These are phyloP conservation scores for Mormyrus iriodes DNA, from an alignment of 2,113 vertebrate genomes.

Conservation along the genomic window DNA sequence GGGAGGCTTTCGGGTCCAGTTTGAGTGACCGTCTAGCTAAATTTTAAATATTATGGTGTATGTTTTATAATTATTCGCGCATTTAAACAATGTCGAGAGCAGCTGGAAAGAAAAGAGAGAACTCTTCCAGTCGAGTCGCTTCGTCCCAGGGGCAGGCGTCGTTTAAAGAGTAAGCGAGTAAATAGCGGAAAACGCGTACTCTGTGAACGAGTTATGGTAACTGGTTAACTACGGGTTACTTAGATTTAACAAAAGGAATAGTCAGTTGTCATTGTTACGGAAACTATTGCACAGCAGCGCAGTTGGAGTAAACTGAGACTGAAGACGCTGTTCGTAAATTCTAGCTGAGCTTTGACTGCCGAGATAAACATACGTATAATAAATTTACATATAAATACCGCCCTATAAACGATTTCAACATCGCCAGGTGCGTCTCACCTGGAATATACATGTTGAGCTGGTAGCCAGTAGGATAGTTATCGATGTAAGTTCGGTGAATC, in stretches of 20 bases:
- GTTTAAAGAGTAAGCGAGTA: constrained; percentile 62
- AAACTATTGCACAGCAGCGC: not conserved
- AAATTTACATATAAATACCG: not conserved
- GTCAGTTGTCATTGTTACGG: not conserved
- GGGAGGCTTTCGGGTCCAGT: not conserved
- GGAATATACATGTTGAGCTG: not conserved
- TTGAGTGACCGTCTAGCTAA: not conserved
- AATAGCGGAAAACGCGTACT: not conserved
- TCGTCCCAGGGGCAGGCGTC: constrained; percentile 55
- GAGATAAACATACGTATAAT: not conserved
- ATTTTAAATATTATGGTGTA: not conserved
- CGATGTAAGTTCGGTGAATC: not conserved
- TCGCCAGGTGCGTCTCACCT: not conserved
- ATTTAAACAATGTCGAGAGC: constrained; percentile 54
- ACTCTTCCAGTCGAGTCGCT: constrained; percentile 48
- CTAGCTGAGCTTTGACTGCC: not conserved
- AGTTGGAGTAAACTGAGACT: not conserved
- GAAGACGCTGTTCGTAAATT: not conserved
- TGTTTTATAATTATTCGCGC: not conserved
- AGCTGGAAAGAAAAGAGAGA: constrained; percentile 57
- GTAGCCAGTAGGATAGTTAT: not conserved
- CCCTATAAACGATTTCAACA: not conserved
- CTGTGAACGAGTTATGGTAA: not conserved
- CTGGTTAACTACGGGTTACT: not conserved
- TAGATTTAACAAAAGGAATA: not conserved